Conservation (phyloP, 2,797 vertebrate genomes). For the Gambusia yucatana region DNA sequence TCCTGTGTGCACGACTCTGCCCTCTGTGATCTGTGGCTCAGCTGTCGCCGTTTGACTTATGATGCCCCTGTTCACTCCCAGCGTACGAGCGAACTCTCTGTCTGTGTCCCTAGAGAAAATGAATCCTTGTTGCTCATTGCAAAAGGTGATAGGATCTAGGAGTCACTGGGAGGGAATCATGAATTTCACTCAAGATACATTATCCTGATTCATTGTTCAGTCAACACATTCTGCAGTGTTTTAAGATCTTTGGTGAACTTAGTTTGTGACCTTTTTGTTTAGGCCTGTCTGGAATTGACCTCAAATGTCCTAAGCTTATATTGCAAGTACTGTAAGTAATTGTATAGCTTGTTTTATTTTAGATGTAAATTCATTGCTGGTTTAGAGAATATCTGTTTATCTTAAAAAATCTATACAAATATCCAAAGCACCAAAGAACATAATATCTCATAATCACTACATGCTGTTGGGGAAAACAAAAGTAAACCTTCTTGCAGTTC, state of each 20-base stretch:
- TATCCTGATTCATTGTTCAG: slow-evolving; percentile 17
- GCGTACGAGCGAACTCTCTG: slow-evolving; percentile 35
- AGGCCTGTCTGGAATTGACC: background rate
- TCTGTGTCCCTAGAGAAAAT: slow-evolving; percentile 47
- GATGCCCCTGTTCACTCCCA: slow-evolving; percentile 63
- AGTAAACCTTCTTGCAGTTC: background rate
- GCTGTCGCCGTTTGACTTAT: slow-evolving; percentile 75
- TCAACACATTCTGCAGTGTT: background rate
- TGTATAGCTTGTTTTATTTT: background rate
- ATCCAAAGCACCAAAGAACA: background rate
- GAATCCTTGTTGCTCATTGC: slow-evolving; percentile 41
- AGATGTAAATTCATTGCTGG: background rate
- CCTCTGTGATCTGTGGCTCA: slow-evolving; percentile 71
- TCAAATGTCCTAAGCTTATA: background rate
- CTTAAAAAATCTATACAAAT: background rate
- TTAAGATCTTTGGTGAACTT: background rate
- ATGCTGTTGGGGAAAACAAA: background rate
- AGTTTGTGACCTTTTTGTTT: slow-evolving; percentile 2
- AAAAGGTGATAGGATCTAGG: slow-evolving; percentile 51
- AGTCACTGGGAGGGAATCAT: slow-evolving; percentile 35
- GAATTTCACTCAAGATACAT: slow-evolving; percentile 10
- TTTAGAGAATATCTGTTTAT: background rate
- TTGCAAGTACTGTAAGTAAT: background rate
- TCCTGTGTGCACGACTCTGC: slow-evolving; percentile 83
- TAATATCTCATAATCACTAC: background rate